Evolutionary conservation across 2,797 vertebrate species (phyloP).

Genomic region (Pagetopsis macropterus): DNA sequence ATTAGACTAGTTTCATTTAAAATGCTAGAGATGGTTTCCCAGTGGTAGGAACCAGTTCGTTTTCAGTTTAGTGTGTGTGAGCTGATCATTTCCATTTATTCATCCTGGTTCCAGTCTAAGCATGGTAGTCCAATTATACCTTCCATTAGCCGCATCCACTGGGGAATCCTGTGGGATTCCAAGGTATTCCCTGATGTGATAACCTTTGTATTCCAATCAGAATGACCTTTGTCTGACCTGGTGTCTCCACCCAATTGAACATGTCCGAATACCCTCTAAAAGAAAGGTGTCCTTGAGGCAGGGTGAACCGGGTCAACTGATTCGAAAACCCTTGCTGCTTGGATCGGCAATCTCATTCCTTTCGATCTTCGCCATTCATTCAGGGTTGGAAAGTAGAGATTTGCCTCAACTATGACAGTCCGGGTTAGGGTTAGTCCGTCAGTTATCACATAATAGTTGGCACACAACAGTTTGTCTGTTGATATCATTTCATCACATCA

Average conservation of each 20-base stretch:
- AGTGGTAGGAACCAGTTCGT: background rate
- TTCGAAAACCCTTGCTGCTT: background rate
- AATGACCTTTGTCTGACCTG: background rate
- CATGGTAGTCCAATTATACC: background rate
- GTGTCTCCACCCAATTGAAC: background rate
- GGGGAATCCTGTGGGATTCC: background rate
- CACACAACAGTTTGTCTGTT: background rate
- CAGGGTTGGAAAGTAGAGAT: background rate
- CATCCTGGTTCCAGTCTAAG: background rate
- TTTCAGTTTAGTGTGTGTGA: background rate
- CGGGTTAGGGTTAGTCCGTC: background rate
- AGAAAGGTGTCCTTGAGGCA: background rate
- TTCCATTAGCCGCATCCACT: background rate
- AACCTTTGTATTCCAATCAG: background rate
- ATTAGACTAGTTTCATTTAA: background rate
- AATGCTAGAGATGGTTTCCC: constrained; percentile 4
- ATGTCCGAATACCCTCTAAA: background rate
- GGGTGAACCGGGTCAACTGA: background rate
- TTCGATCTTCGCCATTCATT: background rate
- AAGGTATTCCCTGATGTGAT: background rate
- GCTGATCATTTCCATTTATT: background rate
- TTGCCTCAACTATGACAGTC: background rate
- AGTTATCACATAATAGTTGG: background rate
- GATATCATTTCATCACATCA: background rate
- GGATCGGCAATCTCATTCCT: background rate